Percentiles rank a stretch among this genome's conserved stretches.
phyloP scores from a whole-genome alignment of 2,113 vertebrate species.

The Barnardius zonarius region DNA sequence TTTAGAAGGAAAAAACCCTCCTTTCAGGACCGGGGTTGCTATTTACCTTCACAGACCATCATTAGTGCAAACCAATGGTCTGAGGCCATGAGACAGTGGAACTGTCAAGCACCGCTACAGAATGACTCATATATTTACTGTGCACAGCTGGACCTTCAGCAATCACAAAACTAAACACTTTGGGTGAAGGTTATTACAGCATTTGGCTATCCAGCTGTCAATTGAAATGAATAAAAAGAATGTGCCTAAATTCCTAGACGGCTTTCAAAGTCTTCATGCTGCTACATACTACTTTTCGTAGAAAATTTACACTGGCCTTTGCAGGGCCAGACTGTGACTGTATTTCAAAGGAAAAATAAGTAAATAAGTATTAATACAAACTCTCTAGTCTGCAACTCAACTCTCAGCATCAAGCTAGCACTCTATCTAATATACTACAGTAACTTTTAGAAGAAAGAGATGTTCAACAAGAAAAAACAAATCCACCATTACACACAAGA shows the following conservation, averaged over 20 bases:
- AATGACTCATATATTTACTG: neutral
- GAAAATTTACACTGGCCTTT: neutral
- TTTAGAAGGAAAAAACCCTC: neutral
- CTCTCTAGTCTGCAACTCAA: neutral
- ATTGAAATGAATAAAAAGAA: neutral
- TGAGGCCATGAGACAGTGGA: neutral
- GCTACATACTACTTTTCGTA: neutral
- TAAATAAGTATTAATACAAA: neutral
- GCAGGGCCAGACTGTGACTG: neutral
- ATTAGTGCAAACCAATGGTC: neutral
- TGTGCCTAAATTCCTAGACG: neutral
- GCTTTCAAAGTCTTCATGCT: neutral
- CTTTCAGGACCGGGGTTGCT: neutral
- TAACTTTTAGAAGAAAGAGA: neutral
- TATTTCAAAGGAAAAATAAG: neutral
- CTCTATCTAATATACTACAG: neutral
- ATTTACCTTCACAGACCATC: neutral
- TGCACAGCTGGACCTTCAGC: neutral
- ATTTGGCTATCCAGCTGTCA: neutral
- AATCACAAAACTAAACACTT: neutral
- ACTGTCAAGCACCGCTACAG: neutral
- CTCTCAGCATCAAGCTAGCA: neutral
- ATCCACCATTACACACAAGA: neutral
- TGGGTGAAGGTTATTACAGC: neutral
- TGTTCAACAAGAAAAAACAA: neutral